Evolutionary conservation across 2,797 vertebrate genomes (phyloP).

Genomic region (Onychomys arenicola): DNA sequence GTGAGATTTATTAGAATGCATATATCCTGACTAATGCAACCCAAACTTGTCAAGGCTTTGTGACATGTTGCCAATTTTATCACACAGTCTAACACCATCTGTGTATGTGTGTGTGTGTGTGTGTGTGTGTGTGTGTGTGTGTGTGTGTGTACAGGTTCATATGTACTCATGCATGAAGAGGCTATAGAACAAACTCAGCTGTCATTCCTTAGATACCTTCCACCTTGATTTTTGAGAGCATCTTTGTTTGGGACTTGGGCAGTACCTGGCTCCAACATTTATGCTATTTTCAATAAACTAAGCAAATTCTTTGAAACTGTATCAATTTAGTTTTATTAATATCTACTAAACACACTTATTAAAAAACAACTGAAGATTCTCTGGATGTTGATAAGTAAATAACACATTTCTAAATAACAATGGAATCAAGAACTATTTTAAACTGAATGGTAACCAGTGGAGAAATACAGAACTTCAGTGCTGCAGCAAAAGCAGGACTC

Average conservation of each 20-base stretch:
- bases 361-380: background rate
- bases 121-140: background rate
- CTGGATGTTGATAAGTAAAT: background rate
- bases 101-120: too few relatives aligned
- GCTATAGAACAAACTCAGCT: background rate
- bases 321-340: conserved; percentile 5
- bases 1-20: too few relatives aligned
- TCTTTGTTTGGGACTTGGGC: background rate
- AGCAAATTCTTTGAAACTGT: background rate
- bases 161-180: background rate
- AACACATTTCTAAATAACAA: conserved; percentile 10
- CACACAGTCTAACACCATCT: too few relatives aligned
- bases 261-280: background rate
- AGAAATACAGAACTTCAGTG: background rate
- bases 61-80: background rate
- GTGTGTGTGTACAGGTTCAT: background rate
- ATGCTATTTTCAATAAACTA: background rate
- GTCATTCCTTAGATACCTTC: background rate
- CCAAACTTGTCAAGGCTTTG: background rate
- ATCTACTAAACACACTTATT: background rate
- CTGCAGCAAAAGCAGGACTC: background rate
- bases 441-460: background rate
- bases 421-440: conserved; percentile 4
- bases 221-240: background rate
- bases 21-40: background rate